These are phyloP conservation scores for Vicugna pacos DNA, from an alignment of 2,113 vertebrate species.

Conservation along the genomic window DNA sequence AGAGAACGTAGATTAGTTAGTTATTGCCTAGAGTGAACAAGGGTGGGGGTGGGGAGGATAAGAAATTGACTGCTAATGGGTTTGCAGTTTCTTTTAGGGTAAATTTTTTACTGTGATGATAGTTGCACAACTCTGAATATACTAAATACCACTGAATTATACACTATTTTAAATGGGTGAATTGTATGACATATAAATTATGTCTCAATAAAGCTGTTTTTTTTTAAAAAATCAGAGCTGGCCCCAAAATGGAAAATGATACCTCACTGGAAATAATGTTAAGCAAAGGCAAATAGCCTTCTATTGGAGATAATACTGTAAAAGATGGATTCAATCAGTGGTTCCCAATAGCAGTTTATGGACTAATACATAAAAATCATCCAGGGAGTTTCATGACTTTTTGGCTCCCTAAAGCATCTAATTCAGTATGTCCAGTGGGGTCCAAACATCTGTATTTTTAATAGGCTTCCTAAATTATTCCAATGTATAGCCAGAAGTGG, in stretches of 20 bases:
- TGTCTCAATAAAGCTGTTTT: conserved; percentile 10
- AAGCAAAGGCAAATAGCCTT: conserved; percentile 35
- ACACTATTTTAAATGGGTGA: background rate
- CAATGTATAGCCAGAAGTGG: background rate
- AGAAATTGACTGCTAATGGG: background rate
- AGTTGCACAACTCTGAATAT: background rate
- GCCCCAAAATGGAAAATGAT: conserved; percentile 32
- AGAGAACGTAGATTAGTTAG: background rate
- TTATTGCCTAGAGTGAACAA: background rate
- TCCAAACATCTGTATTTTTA: background rate
- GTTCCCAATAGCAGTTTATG: conserved; percentile 11
- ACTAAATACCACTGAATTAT: background rate
- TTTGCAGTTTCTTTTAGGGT: background rate
- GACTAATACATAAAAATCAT: background rate
- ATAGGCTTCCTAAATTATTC: background rate
- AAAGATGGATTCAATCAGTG: background rate
- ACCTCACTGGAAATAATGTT: background rate
- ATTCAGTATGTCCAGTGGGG: background rate
- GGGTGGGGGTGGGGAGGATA: background rate
- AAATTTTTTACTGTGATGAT: conserved; percentile 28
- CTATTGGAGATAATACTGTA: background rate
- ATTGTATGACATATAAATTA: background rate
- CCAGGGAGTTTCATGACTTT: background rate
- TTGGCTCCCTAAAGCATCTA: background rate
- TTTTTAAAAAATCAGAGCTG: background rate